Percentiles rank a stretch among this genome's conserved stretches.
Conservation (phyloP, 1,140 invertebrate genomes). For the Nasonia giraulti region DNA sequence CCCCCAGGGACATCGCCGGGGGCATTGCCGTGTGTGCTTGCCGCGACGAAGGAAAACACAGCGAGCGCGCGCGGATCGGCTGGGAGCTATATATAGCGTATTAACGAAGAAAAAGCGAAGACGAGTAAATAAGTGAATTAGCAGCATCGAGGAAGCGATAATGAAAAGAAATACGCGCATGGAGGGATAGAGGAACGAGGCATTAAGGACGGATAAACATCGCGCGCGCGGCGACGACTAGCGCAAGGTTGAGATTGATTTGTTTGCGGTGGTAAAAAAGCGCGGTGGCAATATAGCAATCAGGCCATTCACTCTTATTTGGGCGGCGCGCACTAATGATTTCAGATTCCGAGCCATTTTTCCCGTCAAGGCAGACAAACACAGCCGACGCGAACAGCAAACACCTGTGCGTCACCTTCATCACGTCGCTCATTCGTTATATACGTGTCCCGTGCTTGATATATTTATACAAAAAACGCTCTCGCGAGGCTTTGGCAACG, state of each 20-base stretch:
- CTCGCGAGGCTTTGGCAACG: background rate
- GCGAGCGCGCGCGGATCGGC: background rate
- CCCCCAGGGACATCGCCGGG: background rate
- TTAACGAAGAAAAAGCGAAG: slow-evolving; percentile 26
- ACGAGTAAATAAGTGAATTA: slow-evolving; percentile 26
- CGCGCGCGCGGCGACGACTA: background rate
- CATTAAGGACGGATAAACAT: slow-evolving; percentile 8
- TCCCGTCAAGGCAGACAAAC: background rate
- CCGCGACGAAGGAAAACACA: slow-evolving; percentile 12
- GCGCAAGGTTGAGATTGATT: background rate
- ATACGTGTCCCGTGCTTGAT: no score
- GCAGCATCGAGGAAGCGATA: slow-evolving; percentile 7
- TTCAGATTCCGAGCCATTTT: slow-evolving; percentile 8
- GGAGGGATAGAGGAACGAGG: background rate
- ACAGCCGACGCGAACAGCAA: background rate
- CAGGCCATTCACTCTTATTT: slow-evolving; percentile 9
- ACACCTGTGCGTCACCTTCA: background rate
- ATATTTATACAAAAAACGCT: no score
- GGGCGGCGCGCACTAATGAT: background rate
- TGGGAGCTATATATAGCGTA: background rate
- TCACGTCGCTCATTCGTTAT: no score
- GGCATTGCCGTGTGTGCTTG: background rate
- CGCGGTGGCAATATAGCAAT: background rate
- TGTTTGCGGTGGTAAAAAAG: background rate
- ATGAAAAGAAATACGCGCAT: slow-evolving; percentile 11